phyloP scores from a whole-genome alignment of 1,140 invertebrate species.

The Drosophila arizonae region DNA sequence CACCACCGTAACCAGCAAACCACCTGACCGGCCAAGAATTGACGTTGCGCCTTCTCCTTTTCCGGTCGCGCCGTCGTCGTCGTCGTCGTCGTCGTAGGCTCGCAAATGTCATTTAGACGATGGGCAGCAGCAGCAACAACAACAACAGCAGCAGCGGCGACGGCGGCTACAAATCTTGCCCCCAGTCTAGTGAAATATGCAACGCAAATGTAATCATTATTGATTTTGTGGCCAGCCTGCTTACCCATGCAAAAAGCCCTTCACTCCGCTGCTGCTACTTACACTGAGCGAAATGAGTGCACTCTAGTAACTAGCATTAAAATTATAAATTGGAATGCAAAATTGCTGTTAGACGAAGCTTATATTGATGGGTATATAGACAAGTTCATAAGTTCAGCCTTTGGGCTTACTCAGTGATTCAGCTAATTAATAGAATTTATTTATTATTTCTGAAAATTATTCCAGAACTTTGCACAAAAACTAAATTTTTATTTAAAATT shows the following conservation, averaged over 20 bases:
- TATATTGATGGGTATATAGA: background rate
- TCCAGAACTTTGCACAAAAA: no score
- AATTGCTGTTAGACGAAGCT: background rate
- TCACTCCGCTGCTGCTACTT: constrained; percentile 18
- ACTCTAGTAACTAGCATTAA: no score
- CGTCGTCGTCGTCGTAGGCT: constrained; percentile 28
- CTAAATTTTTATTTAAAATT: no score
- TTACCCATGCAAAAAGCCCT: constrained; percentile 18
- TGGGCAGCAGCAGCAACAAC: constrained; percentile 1
- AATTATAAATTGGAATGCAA: background rate
- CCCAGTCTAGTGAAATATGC: constrained; percentile 73
- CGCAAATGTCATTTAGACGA: constrained; percentile 71
- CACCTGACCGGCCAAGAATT: constrained; percentile 72
- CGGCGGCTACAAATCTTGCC: constrained; percentile 15
- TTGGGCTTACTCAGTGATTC: no score
- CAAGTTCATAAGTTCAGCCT: no score
- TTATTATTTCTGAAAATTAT: no score
- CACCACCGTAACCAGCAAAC: constrained; percentile 33
- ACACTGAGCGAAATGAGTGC: constrained; percentile 25
- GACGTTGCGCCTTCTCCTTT: constrained; percentile 24
- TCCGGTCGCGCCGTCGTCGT: constrained; percentile 15
- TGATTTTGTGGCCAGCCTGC: constrained; percentile 74
- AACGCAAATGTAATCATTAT: constrained; percentile 81
- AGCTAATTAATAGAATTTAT: no score
- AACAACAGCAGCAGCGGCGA: no score